These are phyloP conservation scores for Chrysina gloriosa DNA, from an alignment of 2,888 invertebrate genomes.

Conservation along the genomic window DNA sequence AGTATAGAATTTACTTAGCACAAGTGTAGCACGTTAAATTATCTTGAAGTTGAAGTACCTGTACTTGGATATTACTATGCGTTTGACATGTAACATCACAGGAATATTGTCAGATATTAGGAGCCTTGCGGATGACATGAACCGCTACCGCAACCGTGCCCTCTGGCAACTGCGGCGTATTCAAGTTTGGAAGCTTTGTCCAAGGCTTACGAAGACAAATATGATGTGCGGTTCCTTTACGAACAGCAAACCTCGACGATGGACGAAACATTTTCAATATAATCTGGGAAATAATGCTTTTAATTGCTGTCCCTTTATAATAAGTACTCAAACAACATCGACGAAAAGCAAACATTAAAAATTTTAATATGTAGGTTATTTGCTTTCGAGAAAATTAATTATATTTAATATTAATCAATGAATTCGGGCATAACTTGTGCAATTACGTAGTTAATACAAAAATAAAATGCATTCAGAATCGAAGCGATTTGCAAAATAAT, in stretches of 20 bases:
- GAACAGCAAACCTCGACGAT: conserved; percentile 38
- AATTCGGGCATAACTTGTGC: too few relatives aligned
- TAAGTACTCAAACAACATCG: too few relatives aligned
- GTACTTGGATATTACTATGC: conserved; percentile 41
- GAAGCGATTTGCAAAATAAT: too few relatives aligned
- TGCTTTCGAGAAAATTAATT: too few relatives aligned
- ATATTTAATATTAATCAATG: too few relatives aligned
- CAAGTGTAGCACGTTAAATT: conserved; percentile 16
- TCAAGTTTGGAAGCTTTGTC: conserved; percentile 52
- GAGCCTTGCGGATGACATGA: conserved; percentile 49
- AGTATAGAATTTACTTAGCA: conserved; percentile 4
- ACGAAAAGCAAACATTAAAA: too few relatives aligned
- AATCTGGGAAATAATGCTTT: too few relatives aligned
- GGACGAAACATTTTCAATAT: conserved; percentile 17
- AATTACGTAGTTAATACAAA: too few relatives aligned
- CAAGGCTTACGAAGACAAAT: conserved; percentile 49
- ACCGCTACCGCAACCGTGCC: conserved; percentile 48
- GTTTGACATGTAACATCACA: conserved; percentile 43
- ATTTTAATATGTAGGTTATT: too few relatives aligned
- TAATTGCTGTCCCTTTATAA: too few relatives aligned
- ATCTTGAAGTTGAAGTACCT: conserved; percentile 38
- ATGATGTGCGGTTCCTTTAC: conserved; percentile 50
- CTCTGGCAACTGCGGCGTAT: conserved; percentile 49
- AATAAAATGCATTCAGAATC: too few relatives aligned
- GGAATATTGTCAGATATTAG: conserved; percentile 44